Evolutionary conservation across 2,113 vertebrate genomes (phyloP), one percentile per base, ranked within the genome.

Genomic region (Uria lomvia): DNA sequence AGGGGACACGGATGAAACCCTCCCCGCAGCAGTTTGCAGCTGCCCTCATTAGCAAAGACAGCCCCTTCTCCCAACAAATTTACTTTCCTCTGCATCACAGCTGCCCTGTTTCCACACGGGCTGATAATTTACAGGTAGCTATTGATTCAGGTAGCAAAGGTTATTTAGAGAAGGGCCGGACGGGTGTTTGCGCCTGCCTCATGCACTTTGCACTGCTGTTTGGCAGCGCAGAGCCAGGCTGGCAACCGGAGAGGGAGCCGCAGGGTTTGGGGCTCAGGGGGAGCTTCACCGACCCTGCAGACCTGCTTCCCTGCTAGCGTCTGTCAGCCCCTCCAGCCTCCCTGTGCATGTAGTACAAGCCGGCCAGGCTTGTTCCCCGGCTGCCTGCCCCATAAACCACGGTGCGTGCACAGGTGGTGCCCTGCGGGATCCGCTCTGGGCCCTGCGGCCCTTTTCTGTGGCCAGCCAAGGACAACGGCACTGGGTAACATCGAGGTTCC

Each of bases 91-190:
- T 14, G 30, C 50, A 6, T 85, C 60, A 19, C 71, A 55, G 70
- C 86, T 56, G 68, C 73, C 58, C 45, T 9, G 15, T 58, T 92
- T 72, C 83, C 73, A 8, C 11, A 2, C 5, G 0, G 63, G 65
- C 93, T 91, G 92, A 84, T 94, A 26, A 92, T 84, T 95, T 78
- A 86, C 29, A 12, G 92, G 81, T 22, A 14, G 21, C 32, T 71
- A 78, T 92, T 53, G 90, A 90, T 78, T 90, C 56, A 45, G 87
- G 84, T 91, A 92, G 49, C 95, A 96, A 95, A 95, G 93, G 96
- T 96, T 91, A 30, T 87, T 84, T 62, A 42, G 73, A 74, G 62
- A 83, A 86, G 67, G 6, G 0, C 29, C 10, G 71, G 79, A 43
- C 0, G 8, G 36, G 36, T 67, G 58, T 77, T 90, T 56, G 55